Percentiles rank a stretch among this genome's conserved stretches.
Conservation (phyloP, 2,113 vertebrate species). For the Sinocyclocheilus anophthalmus region DNA sequence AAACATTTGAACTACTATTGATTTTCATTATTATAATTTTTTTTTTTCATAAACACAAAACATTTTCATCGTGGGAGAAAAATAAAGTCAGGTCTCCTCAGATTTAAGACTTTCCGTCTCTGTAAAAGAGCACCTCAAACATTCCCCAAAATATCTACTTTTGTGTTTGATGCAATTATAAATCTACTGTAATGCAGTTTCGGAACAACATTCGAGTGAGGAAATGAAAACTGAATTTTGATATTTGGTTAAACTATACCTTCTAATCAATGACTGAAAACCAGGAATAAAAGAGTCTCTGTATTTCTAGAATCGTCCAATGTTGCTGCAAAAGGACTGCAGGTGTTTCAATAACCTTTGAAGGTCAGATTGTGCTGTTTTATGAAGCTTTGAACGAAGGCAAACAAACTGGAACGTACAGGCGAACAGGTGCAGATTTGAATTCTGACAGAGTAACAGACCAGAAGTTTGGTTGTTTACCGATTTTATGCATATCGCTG, state of each 20-base stretch:
- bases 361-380: slow-evolving; percentile 16
- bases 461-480: slow-evolving; percentile 17
- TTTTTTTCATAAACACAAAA: too few species aligned
- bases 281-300: neutral
- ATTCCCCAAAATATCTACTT: neutral
- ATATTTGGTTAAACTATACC: neutral
- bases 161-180: neutral
- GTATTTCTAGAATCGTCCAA: neutral
- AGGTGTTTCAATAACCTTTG: slow-evolving; percentile 31
- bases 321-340: neutral
- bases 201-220: too few species aligned
- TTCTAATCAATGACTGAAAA: neutral
- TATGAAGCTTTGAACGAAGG: neutral
- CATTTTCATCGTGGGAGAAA: too few species aligned
- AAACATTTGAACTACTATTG: too few species aligned
- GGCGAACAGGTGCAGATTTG: slow-evolving; percentile 20
- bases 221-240: neutral
- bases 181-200: neutral
- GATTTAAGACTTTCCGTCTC: neutral
- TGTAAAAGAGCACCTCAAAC: neutral
- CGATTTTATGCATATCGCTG: neutral
- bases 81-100: neutral
- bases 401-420: neutral
- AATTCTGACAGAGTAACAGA: neutral
- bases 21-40: too few species aligned